Evolutionary conservation across 2,113 vertebrate species (phyloP).

Genomic region (Nematolebias whitei): DNA sequence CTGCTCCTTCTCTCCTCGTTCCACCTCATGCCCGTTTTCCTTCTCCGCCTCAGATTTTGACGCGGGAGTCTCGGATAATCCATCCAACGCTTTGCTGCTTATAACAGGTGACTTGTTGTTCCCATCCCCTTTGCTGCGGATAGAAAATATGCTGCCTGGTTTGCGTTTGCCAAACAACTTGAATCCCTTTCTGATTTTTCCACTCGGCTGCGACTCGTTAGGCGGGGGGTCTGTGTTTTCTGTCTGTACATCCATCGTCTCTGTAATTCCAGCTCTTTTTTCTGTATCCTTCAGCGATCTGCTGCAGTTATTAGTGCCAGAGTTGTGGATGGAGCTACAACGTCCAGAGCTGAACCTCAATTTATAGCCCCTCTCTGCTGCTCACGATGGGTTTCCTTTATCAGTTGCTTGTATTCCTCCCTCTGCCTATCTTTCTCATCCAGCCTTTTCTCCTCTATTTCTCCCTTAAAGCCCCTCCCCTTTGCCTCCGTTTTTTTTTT

Average conservation of each 20-base stretch:
- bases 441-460: constrained; percentile 83
- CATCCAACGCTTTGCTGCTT: constrained; percentile 86
- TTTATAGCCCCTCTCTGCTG: constrained; percentile 32
- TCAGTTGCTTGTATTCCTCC: constrained; percentile 69
- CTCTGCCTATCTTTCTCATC: constrained; percentile 76
- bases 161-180: constrained; percentile 95
- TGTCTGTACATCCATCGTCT: constrained; percentile 90
- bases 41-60: constrained; percentile 63
- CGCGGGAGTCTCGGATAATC: constrained; percentile 82
- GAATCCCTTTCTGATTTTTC: constrained; percentile 95
- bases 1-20: constrained; percentile 79
- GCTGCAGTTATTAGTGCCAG: constrained; percentile 47
- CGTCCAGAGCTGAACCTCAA: constrained; percentile 41
- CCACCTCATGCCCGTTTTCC: constrained; percentile 71
- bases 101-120: constrained; percentile 84
- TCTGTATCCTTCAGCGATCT: constrained; percentile 39
- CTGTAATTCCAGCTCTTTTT: constrained; percentile 45
- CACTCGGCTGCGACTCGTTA: constrained; percentile 84
- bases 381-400: constrained; percentile 78
- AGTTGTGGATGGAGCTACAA: constrained; percentile 41
- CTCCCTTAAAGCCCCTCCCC: constrained; percentile 83
- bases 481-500: constrained; percentile 74
- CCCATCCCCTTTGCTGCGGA: constrained; percentile 87
- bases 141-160: constrained; percentile 91
- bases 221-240: constrained; percentile 85